A percentile compares a stretch with the other conserved stretches of the same genome.
These are phyloP conservation scores for Aelia acuminata DNA, from an alignment of 2,888 invertebrate genomes.

Conservation along the genomic window DNA sequence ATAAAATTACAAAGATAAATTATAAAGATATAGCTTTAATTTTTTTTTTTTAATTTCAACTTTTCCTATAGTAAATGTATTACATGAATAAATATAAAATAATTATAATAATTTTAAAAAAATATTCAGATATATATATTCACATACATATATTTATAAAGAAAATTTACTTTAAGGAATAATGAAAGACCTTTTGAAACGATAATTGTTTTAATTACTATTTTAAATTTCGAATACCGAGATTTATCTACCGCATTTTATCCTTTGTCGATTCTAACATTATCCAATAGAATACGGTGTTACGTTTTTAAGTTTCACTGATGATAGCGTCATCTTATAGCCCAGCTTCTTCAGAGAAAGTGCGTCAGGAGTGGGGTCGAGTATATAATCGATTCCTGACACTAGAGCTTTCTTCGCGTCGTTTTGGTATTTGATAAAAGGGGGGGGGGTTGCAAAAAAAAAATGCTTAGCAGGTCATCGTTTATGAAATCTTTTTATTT, in stretches of 20 bases:
- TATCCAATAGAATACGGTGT: neutral
- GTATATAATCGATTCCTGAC: neutral
- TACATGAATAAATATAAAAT: no score
- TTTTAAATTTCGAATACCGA: no score
- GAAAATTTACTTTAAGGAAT: no score
- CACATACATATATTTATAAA: no score
- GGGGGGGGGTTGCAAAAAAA: neutral
- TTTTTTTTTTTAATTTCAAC: no score
- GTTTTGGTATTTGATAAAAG: neutral
- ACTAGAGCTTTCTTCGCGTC: conserved; percentile 16
- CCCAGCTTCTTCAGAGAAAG: conserved; percentile 32
- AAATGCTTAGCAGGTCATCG: neutral
- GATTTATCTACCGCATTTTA: neutral
- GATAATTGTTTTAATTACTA: no score
- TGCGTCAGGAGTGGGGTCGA: neutral
- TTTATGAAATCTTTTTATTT: neutral
- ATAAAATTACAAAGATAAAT: no score
- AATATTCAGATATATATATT: no score
- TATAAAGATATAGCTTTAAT: no score
- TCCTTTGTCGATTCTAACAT: neutral
- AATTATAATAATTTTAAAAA: no score
- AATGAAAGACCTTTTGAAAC: no score
- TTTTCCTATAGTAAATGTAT: no score
- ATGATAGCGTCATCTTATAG: conserved; percentile 17
- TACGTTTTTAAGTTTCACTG: conserved; percentile 7